Percentiles rank a stretch among this genome's conserved stretches.
Evolutionary conservation across 92 coral and sea anemone genomes (phyloP).

Genomic region (Epizoanthus illoricatus): DNA sequence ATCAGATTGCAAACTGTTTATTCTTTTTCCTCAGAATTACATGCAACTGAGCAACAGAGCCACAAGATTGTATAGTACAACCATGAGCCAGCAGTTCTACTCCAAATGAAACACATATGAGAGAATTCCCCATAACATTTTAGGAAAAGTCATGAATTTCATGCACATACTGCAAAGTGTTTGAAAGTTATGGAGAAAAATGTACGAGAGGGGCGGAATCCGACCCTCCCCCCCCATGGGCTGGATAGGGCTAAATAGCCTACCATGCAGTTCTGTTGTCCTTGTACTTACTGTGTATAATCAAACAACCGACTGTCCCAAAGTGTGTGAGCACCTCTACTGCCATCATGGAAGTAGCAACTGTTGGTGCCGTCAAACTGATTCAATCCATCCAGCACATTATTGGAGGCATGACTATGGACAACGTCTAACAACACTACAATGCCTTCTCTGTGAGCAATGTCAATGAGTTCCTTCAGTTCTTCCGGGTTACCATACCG

Average conservation of each 20-base stretch:
- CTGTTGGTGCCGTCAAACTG: constrained; percentile 94
- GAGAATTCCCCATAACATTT: too few species aligned
- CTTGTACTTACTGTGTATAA: constrained; percentile 81
- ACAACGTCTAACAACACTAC: constrained; percentile 89
- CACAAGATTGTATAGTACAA: background rate
- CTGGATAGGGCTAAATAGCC: background rate
- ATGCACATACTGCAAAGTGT: too few species aligned
- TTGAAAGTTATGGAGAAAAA: too few species aligned
- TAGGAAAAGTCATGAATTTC: too few species aligned
- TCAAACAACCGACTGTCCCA: constrained; percentile 98
- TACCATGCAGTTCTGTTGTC: background rate
- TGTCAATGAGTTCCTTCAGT: constrained; percentile 83
- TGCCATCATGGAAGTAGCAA: constrained; percentile 81
- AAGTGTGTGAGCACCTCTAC: constrained; percentile 76
- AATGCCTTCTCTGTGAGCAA: constrained; percentile 89
- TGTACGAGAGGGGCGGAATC: too few species aligned
- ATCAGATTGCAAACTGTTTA: too few species aligned
- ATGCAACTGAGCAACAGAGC: too few species aligned
- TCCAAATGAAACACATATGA: too few species aligned
- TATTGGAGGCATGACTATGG: constrained; percentile 96
- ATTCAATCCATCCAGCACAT: constrained; percentile 96
- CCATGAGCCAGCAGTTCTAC: background rate
- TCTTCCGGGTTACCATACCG: constrained; percentile 99
- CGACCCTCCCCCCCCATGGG: background rate
- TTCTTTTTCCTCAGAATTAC: too few species aligned